Percentiles rank a stretch among this genome's conserved stretches.
phyloP scores from a whole-genome alignment of 2,888 invertebrate species.

The Abrostola triplasia region DNA sequence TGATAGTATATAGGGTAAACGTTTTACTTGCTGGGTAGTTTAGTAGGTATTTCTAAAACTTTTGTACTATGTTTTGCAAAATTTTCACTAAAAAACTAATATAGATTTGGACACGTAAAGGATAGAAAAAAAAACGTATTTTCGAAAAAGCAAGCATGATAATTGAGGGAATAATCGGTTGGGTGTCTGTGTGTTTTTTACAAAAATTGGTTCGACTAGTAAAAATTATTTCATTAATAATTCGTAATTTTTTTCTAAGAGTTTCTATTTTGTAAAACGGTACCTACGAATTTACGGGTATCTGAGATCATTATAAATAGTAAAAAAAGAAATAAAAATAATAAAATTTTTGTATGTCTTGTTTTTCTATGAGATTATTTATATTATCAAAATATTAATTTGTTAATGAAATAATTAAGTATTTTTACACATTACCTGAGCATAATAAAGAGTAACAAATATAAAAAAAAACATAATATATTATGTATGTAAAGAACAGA shows the following conservation, averaged over 20 bases:
- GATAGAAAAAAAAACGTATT: constrained; percentile 70
- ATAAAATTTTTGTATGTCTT: constrained; percentile 78
- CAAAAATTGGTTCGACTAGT: constrained; percentile 48
- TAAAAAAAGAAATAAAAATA: constrained; percentile 58
- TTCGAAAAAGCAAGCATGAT: constrained; percentile 73
- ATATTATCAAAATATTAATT: constrained; percentile 83
- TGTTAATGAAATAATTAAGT: constrained; percentile 84
- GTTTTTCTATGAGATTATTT: constrained; percentile 86
- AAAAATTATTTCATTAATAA: constrained; percentile 54
- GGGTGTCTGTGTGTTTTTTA: constrained; percentile 58
- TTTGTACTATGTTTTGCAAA: constrained; percentile 89
- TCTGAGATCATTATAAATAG: constrained; percentile 66
- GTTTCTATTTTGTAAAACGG: constrained; percentile 82
- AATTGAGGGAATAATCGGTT: constrained; percentile 66
- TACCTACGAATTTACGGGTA: constrained; percentile 74
- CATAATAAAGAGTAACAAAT: constrained; percentile 82
- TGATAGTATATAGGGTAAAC: constrained; percentile 85
- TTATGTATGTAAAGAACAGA: constrained; percentile 83
- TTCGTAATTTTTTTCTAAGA: constrained; percentile 68
- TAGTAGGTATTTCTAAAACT: constrained; percentile 87
- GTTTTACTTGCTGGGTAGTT: constrained; percentile 86
- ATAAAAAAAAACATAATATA: constrained; percentile 73
- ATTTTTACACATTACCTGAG: constrained; percentile 87
- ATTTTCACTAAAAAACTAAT: constrained; percentile 85
- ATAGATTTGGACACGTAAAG: constrained; percentile 85